Conservation (phyloP, 2,113 vertebrate genomes). For the Zosterops borbonicus region DNA sequence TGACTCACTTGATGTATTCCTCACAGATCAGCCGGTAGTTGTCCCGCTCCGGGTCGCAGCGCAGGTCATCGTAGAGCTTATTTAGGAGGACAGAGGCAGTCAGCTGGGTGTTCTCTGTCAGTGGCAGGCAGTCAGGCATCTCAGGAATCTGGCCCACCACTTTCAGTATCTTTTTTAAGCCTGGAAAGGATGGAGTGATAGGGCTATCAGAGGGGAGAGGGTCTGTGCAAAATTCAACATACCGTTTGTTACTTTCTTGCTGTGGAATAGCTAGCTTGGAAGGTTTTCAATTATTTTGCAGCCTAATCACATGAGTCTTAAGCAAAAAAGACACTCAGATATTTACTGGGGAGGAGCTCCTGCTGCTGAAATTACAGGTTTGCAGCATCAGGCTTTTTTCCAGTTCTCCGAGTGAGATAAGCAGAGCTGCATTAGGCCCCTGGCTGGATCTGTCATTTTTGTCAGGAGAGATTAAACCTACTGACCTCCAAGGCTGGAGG, state of each 20-base stretch:
- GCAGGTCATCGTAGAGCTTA: constrained; percentile 91
- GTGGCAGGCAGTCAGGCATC: constrained; percentile 86
- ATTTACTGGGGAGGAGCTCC: not conserved
- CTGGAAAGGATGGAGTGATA: constrained; percentile 59
- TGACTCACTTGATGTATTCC: constrained; percentile 88
- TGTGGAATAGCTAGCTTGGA: not conserved
- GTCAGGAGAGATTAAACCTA: not conserved
- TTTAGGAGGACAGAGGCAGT: constrained; percentile 91
- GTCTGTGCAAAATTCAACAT: not conserved
- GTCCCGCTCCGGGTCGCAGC: constrained; percentile 89
- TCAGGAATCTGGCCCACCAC: constrained; percentile 92
- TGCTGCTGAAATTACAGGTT: not conserved
- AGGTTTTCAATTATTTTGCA: not conserved
- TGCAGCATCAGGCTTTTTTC: not conserved
- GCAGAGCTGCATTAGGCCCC: not conserved
- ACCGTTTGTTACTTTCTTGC: not conserved
- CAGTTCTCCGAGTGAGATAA: not conserved
- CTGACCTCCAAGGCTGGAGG: not conserved
- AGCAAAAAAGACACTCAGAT: not conserved
- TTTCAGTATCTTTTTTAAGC: constrained; percentile 94
- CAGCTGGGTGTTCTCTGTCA: constrained; percentile 93
- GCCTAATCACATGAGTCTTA: not conserved
- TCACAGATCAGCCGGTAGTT: constrained; percentile 89
- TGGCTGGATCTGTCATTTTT: not conserved
- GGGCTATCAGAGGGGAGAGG: not conserved